Percentiles rank a stretch among this genome's conserved stretches.
Conservation (phyloP, 2,797 vertebrate genomes). For the Tympanoctomys barrerae region DNA sequence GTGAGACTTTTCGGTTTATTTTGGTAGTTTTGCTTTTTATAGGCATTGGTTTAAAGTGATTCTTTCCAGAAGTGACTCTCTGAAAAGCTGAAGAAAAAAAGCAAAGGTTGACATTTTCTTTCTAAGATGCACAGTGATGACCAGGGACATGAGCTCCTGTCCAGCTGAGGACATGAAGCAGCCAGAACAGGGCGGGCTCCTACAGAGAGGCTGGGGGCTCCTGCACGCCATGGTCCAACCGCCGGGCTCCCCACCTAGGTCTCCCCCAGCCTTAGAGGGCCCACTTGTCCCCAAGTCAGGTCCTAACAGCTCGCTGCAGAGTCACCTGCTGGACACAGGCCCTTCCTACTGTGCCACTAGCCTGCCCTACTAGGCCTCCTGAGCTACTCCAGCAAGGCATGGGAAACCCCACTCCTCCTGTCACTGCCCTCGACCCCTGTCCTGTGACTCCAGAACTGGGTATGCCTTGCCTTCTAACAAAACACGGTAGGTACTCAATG, state of each 20-base stretch:
- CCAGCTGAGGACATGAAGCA: not conserved
- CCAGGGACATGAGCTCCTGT: not conserved
- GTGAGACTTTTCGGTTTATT: constrained; percentile 77
- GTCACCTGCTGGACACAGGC: not conserved
- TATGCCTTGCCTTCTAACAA: not conserved
- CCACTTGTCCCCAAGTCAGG: not conserved
- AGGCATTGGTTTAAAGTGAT: constrained; percentile 56
- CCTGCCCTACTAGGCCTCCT: not conserved
- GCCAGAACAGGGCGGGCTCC: not conserved
- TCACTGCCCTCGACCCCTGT: too few relatives aligned
- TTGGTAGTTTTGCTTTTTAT: constrained; percentile 75
- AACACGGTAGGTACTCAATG: not conserved
- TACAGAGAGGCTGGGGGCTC: not conserved
- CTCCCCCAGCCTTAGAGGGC: too few relatives aligned
- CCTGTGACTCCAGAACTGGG: not conserved
- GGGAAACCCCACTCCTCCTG: not conserved
- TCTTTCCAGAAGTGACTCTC: constrained; percentile 43
- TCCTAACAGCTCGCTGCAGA: fast-evolving
- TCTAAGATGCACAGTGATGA: constrained; percentile 47
- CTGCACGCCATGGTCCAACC: not conserved
- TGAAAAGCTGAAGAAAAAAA: constrained; percentile 72
- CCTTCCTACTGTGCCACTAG: not conserved
- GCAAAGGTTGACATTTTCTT: not conserved
- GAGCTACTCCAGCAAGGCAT: fast-evolving
- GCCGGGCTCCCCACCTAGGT: not conserved